Base-by-base conservation (phyloP, 2,888 invertebrate genomes). In the Diloba caeruleocephala region DNA sequence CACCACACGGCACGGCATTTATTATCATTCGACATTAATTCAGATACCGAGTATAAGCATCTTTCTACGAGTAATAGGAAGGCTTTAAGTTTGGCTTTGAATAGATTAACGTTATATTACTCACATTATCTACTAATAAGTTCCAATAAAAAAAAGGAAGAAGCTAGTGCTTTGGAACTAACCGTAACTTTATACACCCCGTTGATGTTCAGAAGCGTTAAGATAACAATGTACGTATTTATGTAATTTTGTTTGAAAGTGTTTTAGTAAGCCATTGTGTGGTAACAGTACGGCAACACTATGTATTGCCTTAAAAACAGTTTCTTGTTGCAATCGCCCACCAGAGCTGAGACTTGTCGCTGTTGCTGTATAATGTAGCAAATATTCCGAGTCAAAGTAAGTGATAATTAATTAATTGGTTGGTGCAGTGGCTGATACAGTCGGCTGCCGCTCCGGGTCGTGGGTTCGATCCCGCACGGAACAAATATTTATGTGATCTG, bases 221-320 rank as follows among this genome's bases (percentile, higher is more conserved):
- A 25, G 8, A 9, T 8, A 8, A 31, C 13, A 31, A 1, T 42
- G 12, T 10, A 19, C 10, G 38, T 43, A 48, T 55, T 51, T 64
- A 71, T 48, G 62, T 59, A 59, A 72, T 42, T 4, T 32, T 58
- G 70, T 65, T 63, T 68, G 28, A 15, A 45, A 41, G 25, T 43
- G 48, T 36, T 25, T 37, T 10, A 26, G n/a, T n/a, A 43, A 17
- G 23, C 53, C 36, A 74, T 74, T 74, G 74, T 74, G 70, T 37
- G 13, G 67, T 72, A 74, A 74, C 53, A 12, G 33, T 19, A 14
- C 5, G 15, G 21, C 26, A 31, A 39, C 23, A 46, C 53, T 72
- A 72, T 71, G 52, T 67, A 72, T 38, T 45, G 46, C 29, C 29
- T 14, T 28, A 38, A 45, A 19, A 23, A 43, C 19, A 0, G 1